phyloP scores from a whole-genome alignment of 2,797 vertebrate species.

The Pyrocephalus nanus region DNA sequence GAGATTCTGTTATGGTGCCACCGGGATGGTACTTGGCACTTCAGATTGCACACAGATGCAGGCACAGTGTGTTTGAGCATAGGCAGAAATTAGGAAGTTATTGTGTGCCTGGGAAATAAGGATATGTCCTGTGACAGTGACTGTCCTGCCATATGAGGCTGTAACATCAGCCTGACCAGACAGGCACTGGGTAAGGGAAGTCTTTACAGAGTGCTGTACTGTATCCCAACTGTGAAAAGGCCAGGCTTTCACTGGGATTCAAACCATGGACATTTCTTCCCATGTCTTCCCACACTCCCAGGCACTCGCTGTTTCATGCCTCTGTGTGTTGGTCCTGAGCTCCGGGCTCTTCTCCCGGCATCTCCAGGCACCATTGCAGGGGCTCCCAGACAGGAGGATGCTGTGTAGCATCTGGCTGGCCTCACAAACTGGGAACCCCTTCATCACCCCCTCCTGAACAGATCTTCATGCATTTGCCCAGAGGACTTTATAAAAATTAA shows the following conservation, averaged over 20 bases:
- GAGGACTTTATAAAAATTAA: conserved; percentile 41
- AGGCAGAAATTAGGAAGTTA: conserved; percentile 8
- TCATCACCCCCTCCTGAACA: background rate
- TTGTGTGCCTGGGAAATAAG: background rate
- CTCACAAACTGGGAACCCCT: accelerated
- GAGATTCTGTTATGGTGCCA: background rate
- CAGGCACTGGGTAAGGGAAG: background rate
- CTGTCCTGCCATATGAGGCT: background rate
- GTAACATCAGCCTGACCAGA: background rate
- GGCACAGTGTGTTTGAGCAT: conserved; percentile 16
- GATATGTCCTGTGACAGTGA: background rate
- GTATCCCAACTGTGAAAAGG: background rate
- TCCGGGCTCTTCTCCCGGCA: background rate
- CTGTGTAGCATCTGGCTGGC: background rate
- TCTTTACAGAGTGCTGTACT: background rate
- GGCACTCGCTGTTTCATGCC: background rate
- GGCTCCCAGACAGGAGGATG: background rate
- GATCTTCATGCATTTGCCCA: background rate
- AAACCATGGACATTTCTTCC: background rate
- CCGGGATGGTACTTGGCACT: conserved; percentile 35
- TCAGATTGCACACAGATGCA: conserved; percentile 27
- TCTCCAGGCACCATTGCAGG: background rate
- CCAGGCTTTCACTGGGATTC: background rate
- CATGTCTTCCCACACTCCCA: background rate
- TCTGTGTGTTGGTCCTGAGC: background rate